Evolutionary conservation across 2,113 vertebrate genomes (phyloP), one percentile per base, ranked within the genome.

Genomic region (Aegithalos caudatus): DNA sequence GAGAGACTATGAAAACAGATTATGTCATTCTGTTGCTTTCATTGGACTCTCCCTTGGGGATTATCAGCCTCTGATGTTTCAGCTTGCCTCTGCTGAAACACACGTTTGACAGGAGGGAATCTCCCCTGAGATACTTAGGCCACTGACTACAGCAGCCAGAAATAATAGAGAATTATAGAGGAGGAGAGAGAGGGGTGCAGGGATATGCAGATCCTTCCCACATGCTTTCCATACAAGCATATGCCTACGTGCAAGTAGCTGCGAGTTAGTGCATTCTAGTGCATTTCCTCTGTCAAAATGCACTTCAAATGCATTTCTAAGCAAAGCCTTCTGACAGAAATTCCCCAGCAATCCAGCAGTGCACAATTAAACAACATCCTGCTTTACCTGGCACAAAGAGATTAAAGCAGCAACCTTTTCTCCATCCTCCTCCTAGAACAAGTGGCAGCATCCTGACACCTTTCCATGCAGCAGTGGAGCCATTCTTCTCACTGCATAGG

Each of bases 31-130:
- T 94, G 93, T 65, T 12, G 0, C 73, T 97, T 96, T 80, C 87
- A 90, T 94, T 92, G 80, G 80, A 56, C 56, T 44, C 47, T 95
- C 91, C 69, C 86, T 57, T 86, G 81, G 86, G 89, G 67, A 79
- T 25, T 97, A 91, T 94, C 92, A 90, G 80, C 92, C 90, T 92
- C 88, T 81, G 80, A 94, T 86, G 58, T 91, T 93, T 95, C 79
- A 95, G 56, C 92, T 81, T 89, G 83, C 80, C 81, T 92, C 82
- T 93, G 76, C 69, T 31, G 54, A 81, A 94, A 94, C 65, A 94
- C 62, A 93, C 28, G 6, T 64, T n/a, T 92, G 85, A 93, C 81
- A 94, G 1, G 5, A 42, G 35, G 76, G 89, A 88, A 60, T 92
- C 69, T 93, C 80, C 82, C 72, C 31, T 19, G 47, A 87, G 91